These are phyloP conservation scores for Caenorhabditis drosophilae DNA, from an alignment of 2,888 invertebrate genomes.

Conservation along the genomic window DNA sequence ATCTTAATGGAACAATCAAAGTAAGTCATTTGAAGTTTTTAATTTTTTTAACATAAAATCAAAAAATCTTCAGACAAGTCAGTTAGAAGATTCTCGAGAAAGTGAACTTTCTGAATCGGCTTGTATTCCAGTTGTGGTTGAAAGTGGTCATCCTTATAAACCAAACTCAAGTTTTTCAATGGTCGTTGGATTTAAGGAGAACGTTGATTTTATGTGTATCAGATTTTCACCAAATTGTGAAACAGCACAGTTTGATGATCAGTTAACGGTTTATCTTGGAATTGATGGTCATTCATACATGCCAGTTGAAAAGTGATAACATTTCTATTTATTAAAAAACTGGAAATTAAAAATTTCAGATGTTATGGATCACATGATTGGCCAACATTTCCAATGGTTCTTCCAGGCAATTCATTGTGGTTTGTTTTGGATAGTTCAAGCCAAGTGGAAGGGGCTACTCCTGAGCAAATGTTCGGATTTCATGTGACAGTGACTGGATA, in stretches of 20 bases:
- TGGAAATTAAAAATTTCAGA: conserved; percentile 10
- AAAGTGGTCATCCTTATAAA: conserved; percentile 96
- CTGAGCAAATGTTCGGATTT: conserved; percentile 61
- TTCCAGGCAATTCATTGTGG: conserved; percentile 81
- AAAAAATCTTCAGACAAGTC: neutral
- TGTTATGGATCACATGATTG: conserved; percentile 73
- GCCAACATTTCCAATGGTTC: conserved; percentile 77
- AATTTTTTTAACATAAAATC: neutral
- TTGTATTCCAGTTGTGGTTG: conserved; percentile 70
- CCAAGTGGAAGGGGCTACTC: conserved; percentile 46
- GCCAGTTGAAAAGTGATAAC: conserved; percentile 64
- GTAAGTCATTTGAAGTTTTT: conserved; percentile 7
- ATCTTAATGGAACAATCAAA: conserved; percentile 44
- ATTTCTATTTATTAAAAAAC: neutral
- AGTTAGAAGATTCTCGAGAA: neutral
- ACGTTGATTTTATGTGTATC: conserved; percentile 87
- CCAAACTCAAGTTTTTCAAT: conserved; percentile 72
- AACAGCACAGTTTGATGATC: conserved; percentile 84
- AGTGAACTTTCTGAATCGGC: neutral
- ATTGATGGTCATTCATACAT: conserved; percentile 60
- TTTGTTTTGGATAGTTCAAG: conserved; percentile 90
- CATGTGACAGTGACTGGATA: conserved; percentile 63
- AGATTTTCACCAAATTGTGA: conserved; percentile 79
- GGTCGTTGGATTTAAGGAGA: conserved; percentile 82
- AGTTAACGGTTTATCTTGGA: conserved; percentile 73